Conservation (phyloP, 1,140 invertebrate genomes). For the Sinella curviseta region DNA sequence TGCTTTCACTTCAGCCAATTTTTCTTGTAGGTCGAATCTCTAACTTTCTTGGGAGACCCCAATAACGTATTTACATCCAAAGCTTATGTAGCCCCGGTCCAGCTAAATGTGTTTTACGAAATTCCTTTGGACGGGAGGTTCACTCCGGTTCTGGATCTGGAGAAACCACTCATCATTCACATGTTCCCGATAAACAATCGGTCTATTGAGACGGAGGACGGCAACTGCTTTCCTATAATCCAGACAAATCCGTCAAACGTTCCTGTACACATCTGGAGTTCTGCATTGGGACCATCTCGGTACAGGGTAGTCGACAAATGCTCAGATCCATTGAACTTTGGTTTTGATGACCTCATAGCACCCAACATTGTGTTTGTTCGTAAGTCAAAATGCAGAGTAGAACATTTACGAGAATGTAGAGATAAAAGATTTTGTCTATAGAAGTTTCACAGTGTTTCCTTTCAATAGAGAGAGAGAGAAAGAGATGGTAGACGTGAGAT, state of each 20-base stretch:
- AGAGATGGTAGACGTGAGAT: too few species aligned
- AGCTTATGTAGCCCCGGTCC: background rate
- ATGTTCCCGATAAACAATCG: slow-evolving; percentile 12
- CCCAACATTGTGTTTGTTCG: slow-evolving; percentile 10
- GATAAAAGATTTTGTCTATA: too few species aligned
- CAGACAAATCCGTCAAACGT: background rate
- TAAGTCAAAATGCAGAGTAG: slow-evolving; percentile 3
- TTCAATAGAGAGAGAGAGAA: too few species aligned
- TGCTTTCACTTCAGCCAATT: too few species aligned
- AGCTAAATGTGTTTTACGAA: background rate
- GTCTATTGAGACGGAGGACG: slow-evolving; percentile 7
- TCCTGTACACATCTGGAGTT: background rate
- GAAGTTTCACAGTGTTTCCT: too few species aligned
- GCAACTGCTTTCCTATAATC: slow-evolving; percentile 9
- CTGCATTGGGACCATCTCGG: background rate
- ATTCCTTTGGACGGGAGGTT: slow-evolving; percentile 4
- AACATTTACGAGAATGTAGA: too few species aligned
- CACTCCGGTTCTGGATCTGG: background rate
- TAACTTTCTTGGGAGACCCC: background rate
- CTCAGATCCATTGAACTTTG: background rate
- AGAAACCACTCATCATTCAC: background rate
- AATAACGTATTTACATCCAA: background rate
- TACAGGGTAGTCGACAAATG: background rate
- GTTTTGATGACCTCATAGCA: background rate
- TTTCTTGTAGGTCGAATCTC: background rate